A percentile compares a stretch with the other conserved stretches of the same genome.
Conservation (phyloP, 2,888 invertebrate species). For the Bombylius major region DNA sequence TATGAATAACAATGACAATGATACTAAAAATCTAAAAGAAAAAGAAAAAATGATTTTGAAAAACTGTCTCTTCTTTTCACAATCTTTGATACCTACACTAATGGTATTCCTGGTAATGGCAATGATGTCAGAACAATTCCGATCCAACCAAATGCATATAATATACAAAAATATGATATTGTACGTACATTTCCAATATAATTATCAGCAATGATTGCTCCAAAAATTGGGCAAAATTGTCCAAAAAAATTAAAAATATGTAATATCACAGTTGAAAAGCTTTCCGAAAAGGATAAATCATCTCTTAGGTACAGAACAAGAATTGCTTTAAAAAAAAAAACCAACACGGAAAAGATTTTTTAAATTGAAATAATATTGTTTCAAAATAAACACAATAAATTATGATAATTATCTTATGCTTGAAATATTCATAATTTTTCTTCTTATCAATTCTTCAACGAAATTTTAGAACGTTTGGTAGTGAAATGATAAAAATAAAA, state of each 20-base stretch:
- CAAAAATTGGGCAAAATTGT: slow-evolving; percentile 51
- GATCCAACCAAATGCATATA: slow-evolving; percentile 42
- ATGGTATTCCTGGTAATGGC: slow-evolving; percentile 24
- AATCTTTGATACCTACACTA: slow-evolving; percentile 17
- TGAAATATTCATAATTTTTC: too few relatives aligned
- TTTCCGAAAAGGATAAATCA: slow-evolving; percentile 41
- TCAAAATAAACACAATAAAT: background rate
- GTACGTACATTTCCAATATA: slow-evolving; percentile 44
- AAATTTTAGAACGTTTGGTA: too few relatives aligned
- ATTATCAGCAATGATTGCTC: slow-evolving; percentile 53
- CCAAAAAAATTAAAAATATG: slow-evolving; percentile 50
- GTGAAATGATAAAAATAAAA: too few relatives aligned
- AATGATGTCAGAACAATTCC: slow-evolving; percentile 41
- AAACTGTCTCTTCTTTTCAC: too few relatives aligned
- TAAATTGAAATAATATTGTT: background rate
- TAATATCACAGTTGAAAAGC: slow-evolving; percentile 43
- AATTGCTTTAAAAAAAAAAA: slow-evolving; percentile 39
- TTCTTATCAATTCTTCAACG: too few relatives aligned
- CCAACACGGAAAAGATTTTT: background rate
- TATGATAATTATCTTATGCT: too few relatives aligned
- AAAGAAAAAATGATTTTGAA: background rate
- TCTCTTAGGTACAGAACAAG: slow-evolving; percentile 48
- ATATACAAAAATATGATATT: slow-evolving; percentile 44
- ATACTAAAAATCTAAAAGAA: slow-evolving; percentile 38
- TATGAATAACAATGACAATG: slow-evolving; percentile 46